Percentiles rank a stretch among this genome's conserved stretches.
Conservation (phyloP, 2,797 vertebrate species). For the Diplodus puntazzo region DNA sequence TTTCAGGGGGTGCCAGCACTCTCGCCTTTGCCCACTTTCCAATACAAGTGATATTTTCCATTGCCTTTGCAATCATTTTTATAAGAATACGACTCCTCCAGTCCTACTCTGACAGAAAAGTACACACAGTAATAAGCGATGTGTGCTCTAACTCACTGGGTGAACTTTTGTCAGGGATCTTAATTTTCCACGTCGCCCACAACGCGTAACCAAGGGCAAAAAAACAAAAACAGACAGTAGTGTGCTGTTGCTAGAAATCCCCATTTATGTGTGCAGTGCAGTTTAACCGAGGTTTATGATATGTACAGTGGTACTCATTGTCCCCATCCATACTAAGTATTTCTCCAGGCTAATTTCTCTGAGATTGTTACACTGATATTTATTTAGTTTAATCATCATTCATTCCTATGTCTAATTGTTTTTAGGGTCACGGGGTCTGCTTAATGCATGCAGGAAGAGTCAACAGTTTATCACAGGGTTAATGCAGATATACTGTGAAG, state of each 20-base stretch:
- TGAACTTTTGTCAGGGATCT: neutral
- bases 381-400: neutral
- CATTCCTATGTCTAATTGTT: neutral
- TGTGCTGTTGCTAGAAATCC: neutral
- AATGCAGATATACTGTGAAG: slow-evolving; percentile 11
- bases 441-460: neutral
- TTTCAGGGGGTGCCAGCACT: slow-evolving; percentile 28
- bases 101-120: neutral
- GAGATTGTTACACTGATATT: neutral
- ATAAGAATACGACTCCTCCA: neutral
- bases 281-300: neutral
- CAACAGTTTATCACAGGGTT: slow-evolving; percentile 21
- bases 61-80: slow-evolving; percentile 56
- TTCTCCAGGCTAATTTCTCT: slow-evolving; percentile 1
- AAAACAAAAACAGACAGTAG: neutral
- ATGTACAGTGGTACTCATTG: neutral
- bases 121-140: neutral
- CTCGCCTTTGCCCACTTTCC: slow-evolving; percentile 42
- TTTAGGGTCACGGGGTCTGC: slow-evolving; percentile 9
- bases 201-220: neutral
- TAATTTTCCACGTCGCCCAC: neutral
- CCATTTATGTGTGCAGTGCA: neutral
- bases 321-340: neutral
- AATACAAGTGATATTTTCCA: slow-evolving; percentile 29
- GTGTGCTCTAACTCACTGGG: neutral